These are phyloP conservation scores for Fabriciana adippe DNA, from an alignment of 2,888 invertebrate genomes.

Conservation along the genomic window DNA sequence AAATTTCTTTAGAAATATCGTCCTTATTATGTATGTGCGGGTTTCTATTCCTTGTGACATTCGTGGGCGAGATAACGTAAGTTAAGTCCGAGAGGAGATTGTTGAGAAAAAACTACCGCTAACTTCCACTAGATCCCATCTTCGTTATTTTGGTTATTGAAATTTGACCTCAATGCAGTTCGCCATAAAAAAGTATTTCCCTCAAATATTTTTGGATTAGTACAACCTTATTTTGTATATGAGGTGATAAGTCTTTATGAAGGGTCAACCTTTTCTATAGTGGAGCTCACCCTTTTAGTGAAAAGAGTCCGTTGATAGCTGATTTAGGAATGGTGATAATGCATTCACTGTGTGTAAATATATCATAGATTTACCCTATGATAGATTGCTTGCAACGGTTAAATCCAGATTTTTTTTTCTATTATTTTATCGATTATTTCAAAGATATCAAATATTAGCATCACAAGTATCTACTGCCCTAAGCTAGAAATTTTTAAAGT, in stretches of 20 bases:
- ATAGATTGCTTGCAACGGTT: conserved; percentile 67
- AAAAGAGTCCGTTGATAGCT: conserved; percentile 82
- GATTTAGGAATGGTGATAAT: conserved; percentile 81
- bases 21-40: conserved; percentile 82
- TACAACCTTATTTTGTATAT: conserved; percentile 82
- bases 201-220: conserved; percentile 63
- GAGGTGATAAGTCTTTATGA: conserved; percentile 83
- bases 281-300: conserved; percentile 81
- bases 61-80: conserved; percentile 81
- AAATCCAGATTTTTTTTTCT: conserved; percentile 42
- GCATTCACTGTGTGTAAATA: conserved; percentile 79
- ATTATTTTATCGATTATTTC: conserved; percentile 19
- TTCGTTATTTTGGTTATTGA: conserved; percentile 48
- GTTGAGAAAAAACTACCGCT: conserved; percentile 81
- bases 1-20: conserved; percentile 83
- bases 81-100: conserved; percentile 82
- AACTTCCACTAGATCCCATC: conserved; percentile 77
- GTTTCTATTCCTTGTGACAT: conserved; percentile 80
- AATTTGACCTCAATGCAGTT: conserved; percentile 62
- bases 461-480: conserved; percentile 42
- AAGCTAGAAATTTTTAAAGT: conserved; percentile 54
- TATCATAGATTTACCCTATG: conserved; percentile 79
- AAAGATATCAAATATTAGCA: conserved; percentile 21
- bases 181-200: conserved; percentile 56
- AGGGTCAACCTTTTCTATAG: conserved; percentile 83